These are phyloP conservation scores for Felis chaus DNA, from an alignment of 2,113 vertebrate genomes.

Conservation along the genomic window DNA sequence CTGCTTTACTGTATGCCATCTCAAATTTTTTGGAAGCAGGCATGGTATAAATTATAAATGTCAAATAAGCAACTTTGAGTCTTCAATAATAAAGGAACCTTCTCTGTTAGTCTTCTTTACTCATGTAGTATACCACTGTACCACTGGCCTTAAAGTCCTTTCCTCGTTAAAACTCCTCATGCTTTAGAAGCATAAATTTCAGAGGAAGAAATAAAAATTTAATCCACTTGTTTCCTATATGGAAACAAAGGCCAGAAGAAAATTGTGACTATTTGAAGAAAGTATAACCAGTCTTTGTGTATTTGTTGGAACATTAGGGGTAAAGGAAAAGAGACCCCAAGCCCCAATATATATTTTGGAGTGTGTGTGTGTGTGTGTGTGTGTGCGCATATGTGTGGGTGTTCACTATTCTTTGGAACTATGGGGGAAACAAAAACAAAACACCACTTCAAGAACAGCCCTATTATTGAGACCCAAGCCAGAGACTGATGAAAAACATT, in stretches of 20 bases:
- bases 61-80: background rate
- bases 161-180: background rate
- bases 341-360: background rate
- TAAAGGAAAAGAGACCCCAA: background rate
- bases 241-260: background rate
- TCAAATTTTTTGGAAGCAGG: background rate
- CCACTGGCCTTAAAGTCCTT: background rate
- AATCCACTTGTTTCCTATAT: background rate
- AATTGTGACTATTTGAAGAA: background rate
- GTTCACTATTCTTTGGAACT: background rate
- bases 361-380: background rate
- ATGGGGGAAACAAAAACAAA: background rate
- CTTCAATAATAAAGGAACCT: background rate
- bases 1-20: background rate
- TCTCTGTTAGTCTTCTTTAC: background rate
- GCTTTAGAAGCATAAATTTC: constrained; percentile 4
- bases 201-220: constrained; percentile 8
- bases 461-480: background rate
- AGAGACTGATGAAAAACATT: background rate
- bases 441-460: background rate
- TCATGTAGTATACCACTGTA: background rate
- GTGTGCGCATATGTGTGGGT: background rate
- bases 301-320: background rate
- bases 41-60: background rate
- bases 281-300: background rate